Conservation (phyloP, 2,888 invertebrate genomes). For the Lasioglossum pauxillum region DNA sequence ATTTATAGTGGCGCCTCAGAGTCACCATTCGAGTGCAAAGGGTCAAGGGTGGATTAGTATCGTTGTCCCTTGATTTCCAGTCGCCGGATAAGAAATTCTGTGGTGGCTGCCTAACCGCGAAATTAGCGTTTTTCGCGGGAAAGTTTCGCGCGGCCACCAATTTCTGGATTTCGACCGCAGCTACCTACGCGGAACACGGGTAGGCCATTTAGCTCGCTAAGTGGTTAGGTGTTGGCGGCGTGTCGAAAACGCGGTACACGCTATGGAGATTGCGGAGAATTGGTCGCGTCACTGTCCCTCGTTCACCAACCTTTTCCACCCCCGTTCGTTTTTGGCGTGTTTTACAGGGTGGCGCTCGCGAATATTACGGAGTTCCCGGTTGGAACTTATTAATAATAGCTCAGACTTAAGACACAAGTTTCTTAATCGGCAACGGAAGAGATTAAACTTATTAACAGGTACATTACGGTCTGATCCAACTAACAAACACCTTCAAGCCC, state of each 20-base stretch:
- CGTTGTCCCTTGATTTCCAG: too few relatives aligned
- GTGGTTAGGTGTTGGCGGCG: slow-evolving; percentile 40
- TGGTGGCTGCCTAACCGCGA: slow-evolving; percentile 31
- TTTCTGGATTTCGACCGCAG: slow-evolving; percentile 48
- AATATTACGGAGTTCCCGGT: background rate
- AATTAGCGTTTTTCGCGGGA: slow-evolving; percentile 45
- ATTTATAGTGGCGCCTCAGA: too few relatives aligned
- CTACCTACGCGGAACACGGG: slow-evolving; percentile 33
- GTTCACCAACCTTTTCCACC: background rate
- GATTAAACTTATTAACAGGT: slow-evolving; percentile 27
- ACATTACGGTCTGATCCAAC: slow-evolving; percentile 28
- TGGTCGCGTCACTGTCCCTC: background rate
- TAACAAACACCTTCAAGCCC: background rate
- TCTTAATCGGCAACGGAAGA: slow-evolving; percentile 4
- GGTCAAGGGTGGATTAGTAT: too few relatives aligned
- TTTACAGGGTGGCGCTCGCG: background rate
- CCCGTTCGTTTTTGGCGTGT: background rate
- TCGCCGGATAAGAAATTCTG: background rate
- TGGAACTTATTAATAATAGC: slow-evolving; percentile 1
- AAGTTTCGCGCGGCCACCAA: slow-evolving; percentile 16
- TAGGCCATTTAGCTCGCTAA: slow-evolving; percentile 45
- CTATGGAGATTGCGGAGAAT: slow-evolving; percentile 11
- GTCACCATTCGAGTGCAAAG: too few relatives aligned
- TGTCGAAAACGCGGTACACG: slow-evolving; percentile 42
- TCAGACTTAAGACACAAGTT: background rate